A percentile compares a stretch with the other conserved stretches of the same genome.
phyloP scores from a whole-genome alignment of 1,140 invertebrate genomes.

The Trachymyrmex septentrionalis region DNA sequence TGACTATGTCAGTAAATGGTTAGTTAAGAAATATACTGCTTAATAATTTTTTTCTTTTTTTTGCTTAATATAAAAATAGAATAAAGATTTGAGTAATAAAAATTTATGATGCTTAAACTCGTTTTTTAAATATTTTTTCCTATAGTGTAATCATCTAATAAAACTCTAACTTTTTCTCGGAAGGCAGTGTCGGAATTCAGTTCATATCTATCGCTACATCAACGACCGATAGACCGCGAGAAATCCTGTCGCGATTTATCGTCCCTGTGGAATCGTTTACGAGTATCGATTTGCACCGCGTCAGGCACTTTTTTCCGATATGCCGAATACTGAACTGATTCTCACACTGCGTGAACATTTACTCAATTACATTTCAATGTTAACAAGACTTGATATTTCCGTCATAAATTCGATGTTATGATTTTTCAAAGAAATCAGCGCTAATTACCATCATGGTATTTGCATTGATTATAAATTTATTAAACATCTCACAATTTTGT shows the following conservation, averaged over 20 bases:
- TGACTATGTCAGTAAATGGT: background rate
- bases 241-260: conserved; percentile 66
- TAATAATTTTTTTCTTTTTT: background rate
- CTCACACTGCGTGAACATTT: conserved; percentile 12
- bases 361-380: conserved; percentile 26
- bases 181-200: conserved; percentile 25
- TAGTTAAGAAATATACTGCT: background rate
- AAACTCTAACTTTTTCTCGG: conserved; percentile 51
- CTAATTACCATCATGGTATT: no score
- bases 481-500: background rate
- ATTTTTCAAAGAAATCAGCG: background rate
- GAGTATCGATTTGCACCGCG: conserved; percentile 55
- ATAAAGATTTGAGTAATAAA: background rate
- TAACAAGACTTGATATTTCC: conserved; percentile 10
- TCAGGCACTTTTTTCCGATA: conserved; percentile 41
- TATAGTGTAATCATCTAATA: conserved; percentile 10
- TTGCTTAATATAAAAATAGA: background rate
- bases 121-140: background rate
- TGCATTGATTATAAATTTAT: background rate
- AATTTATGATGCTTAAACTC: conserved; percentile 7
- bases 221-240: conserved; percentile 28
- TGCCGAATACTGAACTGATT: conserved; percentile 20
- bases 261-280: conserved; percentile 57
- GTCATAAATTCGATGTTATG: background rate
- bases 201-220: conserved; percentile 38